Evolutionary conservation across 2,888 invertebrate genomes (phyloP), one percentile per base, ranked within the genome.

Genomic region (Taphrorychus bicolor): DNA sequence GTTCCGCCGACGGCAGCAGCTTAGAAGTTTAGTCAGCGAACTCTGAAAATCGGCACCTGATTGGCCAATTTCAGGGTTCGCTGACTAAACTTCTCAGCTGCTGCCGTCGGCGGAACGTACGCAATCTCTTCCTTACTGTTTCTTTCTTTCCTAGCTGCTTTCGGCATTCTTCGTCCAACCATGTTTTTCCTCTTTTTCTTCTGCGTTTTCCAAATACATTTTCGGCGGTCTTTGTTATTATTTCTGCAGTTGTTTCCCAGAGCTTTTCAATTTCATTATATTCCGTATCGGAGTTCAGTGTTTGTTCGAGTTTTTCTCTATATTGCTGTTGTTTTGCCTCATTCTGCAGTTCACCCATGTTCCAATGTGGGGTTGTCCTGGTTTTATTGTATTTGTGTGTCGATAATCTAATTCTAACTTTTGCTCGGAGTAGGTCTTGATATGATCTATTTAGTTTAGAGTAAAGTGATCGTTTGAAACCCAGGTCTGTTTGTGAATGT

Each of bases 321-420:
- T 54, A 54, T 21, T 21, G 23, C 23, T 54, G 54, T 54, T 54
- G 21, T 21, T 56, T 32, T 1, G 16, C 16, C 17, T 32, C 32
- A 14, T 56, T 45, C 18, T 45, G 58, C 18, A 45, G n/a, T 19
- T 58, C 21, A 9, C 45, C 23, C 4, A 58, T 58, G 45, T 58
- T 58, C 58, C 58, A 58, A 3, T 45, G 3, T 58, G 21, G 42
- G 11, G 45, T 45, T 42, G 58, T 18, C 3, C 4, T 23, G 58
- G 41, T 22, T n/a, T n/a, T n/a, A n/a, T n/a, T n/a, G n/a, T n/a
- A n/a, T n/a, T n/a, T n/a, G n/a, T n/a, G n/a, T n/a, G n/a, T n/a
- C n/a, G n/a, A n/a, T n/a, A n/a, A n/a, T n/a, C n/a, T n/a, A n/a
- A n/a, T n/a, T n/a, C n/a, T 45, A 5, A 21, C 22, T 52, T 0